Evolutionary conservation across 2,888 invertebrate species (phyloP), one percentile per base, ranked within the genome.

Genomic region (Drosophila prostipennis): DNA sequence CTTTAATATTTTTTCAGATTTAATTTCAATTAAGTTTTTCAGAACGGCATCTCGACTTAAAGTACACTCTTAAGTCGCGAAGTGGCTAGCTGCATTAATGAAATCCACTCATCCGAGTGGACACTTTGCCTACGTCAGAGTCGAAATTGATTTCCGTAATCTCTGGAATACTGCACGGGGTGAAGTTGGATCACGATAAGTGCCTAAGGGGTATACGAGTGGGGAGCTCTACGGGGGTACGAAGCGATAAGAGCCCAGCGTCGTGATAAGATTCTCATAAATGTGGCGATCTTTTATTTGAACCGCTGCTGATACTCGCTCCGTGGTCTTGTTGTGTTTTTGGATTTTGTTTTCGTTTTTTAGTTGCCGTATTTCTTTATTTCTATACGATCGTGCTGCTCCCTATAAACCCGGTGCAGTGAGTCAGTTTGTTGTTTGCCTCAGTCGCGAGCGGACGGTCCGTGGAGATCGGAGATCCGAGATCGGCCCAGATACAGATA

Each of bases 401-500:
- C 63, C 71, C 69, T 68, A 72, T 74, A 76, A 72, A 73, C 76
- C 74, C 73, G 67, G 67, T 74, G 77, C 72, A 80, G 75, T 72
- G 79, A 86, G 77, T 90, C 89, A 89, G 89, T 89, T 81, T 78
- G 75, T 76, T 81, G 77, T 72, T 79, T 65, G 79, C 80, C 80
- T 63, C 77, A 80, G 80, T 42, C 76, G 77, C 72, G 86, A 75
- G 76, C 83, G 80, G 78, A 87, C 89, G 87, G 16, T 42, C 42
- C 19, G 42, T 42, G 42, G 40, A 42, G 42, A 42, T 60, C 67
- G 56, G 67, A 42, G 42, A n/a, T n/a, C n/a, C n/a, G n/a, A n/a
- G n/a, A 46, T 63, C 45, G 43, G 51, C 46, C 39, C 71, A 72
- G 53, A 77, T 76, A 64, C 71, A 72, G 53, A 77, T 76, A 64